Evolutionary conservation across 2,888 invertebrate genomes (phyloP).

Genomic region (Callinectes sapidus): DNA sequence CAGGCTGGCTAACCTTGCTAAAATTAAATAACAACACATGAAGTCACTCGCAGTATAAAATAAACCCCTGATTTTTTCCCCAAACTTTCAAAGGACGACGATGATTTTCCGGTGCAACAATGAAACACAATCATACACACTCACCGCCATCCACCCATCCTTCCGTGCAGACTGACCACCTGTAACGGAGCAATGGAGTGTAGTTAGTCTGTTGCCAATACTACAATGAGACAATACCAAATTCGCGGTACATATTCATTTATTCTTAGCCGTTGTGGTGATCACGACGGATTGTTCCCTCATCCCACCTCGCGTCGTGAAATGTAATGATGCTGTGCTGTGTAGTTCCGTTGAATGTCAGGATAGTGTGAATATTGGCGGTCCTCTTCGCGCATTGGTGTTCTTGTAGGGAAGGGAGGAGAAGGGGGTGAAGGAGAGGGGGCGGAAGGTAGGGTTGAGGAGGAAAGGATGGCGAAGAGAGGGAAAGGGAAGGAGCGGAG

Average conservation of each 20-base stretch:
- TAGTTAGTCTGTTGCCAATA: neutral
- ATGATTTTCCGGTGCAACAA: neutral
- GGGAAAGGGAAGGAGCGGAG: neutral
- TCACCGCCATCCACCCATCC: neutral
- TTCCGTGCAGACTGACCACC: neutral
- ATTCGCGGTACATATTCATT: neutral
- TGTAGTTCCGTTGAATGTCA: neutral
- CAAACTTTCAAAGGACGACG: no score
- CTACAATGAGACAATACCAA: neutral
- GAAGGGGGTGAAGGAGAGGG: neutral
- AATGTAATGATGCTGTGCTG: neutral
- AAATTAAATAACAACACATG: no score
- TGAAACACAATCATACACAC: neutral
- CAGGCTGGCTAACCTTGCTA: no score
- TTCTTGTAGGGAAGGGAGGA: neutral
- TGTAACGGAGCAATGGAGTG: neutral
- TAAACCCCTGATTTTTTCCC: neutral
- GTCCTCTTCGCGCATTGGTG: neutral
- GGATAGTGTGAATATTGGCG: neutral
- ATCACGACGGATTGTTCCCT: neutral
- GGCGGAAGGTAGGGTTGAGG: neutral
- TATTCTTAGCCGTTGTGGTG: neutral
- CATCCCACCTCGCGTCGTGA: neutral
- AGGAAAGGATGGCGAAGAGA: neutral
- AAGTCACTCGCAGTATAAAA: neutral